Conservation (phyloP, 2,113 vertebrate species). For the Eupsittula cactorum region DNA sequence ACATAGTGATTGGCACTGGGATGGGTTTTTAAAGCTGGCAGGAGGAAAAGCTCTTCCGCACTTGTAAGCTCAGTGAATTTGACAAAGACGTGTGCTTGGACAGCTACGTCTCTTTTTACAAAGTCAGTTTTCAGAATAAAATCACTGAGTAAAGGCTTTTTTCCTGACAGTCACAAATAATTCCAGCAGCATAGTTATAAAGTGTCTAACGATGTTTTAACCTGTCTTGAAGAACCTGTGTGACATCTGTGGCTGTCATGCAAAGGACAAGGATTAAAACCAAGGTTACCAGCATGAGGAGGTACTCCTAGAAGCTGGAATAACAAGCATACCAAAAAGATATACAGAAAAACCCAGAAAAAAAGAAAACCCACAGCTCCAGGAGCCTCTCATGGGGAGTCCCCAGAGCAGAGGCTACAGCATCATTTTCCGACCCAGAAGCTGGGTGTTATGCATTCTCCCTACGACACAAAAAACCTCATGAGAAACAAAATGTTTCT, state of each 20-base stretch:
- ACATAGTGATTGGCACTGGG: background rate
- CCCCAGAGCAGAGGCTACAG: background rate
- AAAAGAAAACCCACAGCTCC: background rate
- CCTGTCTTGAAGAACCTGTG: conserved; percentile 3
- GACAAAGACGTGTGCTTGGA: conserved; percentile 46
- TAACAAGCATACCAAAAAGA: background rate
- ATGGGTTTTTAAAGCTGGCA: conserved; percentile 12
- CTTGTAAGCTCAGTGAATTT: conserved; percentile 11
- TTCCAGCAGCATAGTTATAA: conserved; percentile 7
- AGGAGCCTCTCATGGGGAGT: background rate
- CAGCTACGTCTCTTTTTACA: conserved; percentile 14
- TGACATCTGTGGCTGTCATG: background rate
- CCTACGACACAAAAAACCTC: background rate
- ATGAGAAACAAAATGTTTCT: rapidly evolving
- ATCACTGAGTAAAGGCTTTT: conserved; percentile 34
- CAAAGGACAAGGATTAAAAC: background rate
- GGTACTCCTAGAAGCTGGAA: background rate
- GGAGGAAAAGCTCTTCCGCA: background rate
- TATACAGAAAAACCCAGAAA: background rate
- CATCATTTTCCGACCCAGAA: background rate
- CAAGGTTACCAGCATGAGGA: rapidly evolving
- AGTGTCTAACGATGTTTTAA: conserved; percentile 25
- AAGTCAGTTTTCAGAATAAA: conserved; percentile 45
- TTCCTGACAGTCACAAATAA: conserved; percentile 39
- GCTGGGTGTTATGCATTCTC: rapidly evolving